phyloP scores from a whole-genome alignment of 2,888 invertebrate species.

The Andrena praecox region DNA sequence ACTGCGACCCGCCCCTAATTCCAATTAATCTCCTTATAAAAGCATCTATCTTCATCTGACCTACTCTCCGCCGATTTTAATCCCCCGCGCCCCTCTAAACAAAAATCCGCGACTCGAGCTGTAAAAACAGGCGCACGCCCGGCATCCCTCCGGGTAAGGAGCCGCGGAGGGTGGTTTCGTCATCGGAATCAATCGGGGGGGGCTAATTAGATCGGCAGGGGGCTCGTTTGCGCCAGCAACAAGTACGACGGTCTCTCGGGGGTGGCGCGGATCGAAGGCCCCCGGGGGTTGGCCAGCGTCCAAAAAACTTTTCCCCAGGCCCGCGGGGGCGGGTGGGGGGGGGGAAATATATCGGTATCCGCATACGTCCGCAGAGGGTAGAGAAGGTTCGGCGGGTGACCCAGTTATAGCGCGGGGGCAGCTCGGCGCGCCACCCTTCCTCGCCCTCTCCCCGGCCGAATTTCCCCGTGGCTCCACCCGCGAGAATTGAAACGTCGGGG shows the following conservation, averaged over 20 bases:
- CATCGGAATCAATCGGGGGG: slow-evolving; percentile 3
- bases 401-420: slow-evolving; percentile 36
- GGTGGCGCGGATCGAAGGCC: slow-evolving; percentile 38
- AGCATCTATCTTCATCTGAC: too few relatives aligned
- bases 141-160: background rate
- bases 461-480: slow-evolving; percentile 28
- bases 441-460: slow-evolving; percentile 20
- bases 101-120: too few relatives aligned
- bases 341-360: slow-evolving; percentile 54
- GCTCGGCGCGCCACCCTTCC: background rate
- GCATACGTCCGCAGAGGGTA: slow-evolving; percentile 62
- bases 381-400: slow-evolving; percentile 49
- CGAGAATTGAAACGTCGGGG: slow-evolving; percentile 42
- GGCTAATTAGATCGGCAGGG: slow-evolving; percentile 31
- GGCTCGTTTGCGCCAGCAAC: slow-evolving; percentile 41
- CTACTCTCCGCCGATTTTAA: too few relatives aligned
- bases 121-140: too few relatives aligned
- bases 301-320: slow-evolving; percentile 45
- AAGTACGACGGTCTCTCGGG: slow-evolving; percentile 47
- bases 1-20: too few relatives aligned
- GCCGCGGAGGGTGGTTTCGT: background rate
- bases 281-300: slow-evolving; percentile 37
- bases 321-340: background rate
- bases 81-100: too few relatives aligned
- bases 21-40: too few relatives aligned